Evolutionary conservation across 2,113 vertebrate species (phyloP), one percentile per base, ranked within the genome.

Genomic region (Caranx melampygus): DNA sequence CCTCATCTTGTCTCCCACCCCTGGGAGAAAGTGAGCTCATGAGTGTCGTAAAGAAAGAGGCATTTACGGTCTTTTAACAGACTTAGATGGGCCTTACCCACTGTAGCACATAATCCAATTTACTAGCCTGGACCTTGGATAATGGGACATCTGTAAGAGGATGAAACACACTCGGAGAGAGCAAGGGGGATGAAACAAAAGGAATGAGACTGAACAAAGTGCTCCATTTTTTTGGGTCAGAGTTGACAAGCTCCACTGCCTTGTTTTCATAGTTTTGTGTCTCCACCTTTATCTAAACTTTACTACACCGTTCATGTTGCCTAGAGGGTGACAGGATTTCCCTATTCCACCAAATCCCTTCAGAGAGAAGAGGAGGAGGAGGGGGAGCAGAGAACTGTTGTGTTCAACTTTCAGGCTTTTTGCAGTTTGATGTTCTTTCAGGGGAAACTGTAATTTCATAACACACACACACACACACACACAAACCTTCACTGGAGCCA

Each of bases 21-120:
- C 70, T 69, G 84, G 82, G 87, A 92, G 76, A 86, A 84, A 87
- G 92, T 88, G 92, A 94, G 92, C 92, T 93, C 93, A 93, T 84
- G 85, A 83, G 79, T 78, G 71, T 92, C 78, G 51, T 92, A 88
- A 91, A 88, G 87, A 93, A 83, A 84, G 78, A 71, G 42, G 78
- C 84, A 83, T 94, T 93, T 87, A 91, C 33, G 47, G 75, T 68
- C 87, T 75, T 83, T 91, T 89, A 86, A 90, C 88, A 83, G 88
- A 86, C 87, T 87, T 78, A 74, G 64, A 88, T 78, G 80, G 86
- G 82, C 72, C 67, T 73, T 64, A 75, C 74, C 63, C 70, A 42
- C 70, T 83, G 68, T 83, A 81, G 84, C 87, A 78, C 79, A 71
- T 74, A 78, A 86, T 89, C 73, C 86, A 82, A 72, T 90, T 88